Conservation (phyloP, 2,113 vertebrate species). For the Rhizomys pruinosus region DNA sequence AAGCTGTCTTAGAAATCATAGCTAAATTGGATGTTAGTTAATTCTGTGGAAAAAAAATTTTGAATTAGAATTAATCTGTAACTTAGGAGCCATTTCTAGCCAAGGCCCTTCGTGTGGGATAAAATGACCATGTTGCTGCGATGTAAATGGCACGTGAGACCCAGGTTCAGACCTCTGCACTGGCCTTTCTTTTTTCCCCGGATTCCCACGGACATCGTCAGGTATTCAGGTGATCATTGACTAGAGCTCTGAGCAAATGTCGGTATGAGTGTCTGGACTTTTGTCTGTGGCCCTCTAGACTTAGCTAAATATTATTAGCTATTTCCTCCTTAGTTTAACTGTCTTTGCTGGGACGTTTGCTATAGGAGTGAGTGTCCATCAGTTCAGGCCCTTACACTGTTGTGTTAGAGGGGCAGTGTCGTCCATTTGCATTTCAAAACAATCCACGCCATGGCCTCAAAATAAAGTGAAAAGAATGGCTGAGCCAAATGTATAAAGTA, state of each 20-base stretch:
- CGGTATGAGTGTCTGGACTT: background rate
- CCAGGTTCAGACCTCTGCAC: background rate
- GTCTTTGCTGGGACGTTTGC: conserved; percentile 12
- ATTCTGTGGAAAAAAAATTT: conserved; percentile 63
- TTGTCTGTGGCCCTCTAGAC: background rate
- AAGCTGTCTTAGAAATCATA: conserved; percentile 78
- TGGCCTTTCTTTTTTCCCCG: background rate
- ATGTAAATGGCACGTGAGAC: conserved; percentile 28
- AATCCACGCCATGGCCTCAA: background rate
- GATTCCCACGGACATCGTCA: background rate
- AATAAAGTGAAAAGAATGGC: background rate
- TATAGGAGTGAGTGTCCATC: background rate
- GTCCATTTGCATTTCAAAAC: background rate
- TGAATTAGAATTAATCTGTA: conserved; percentile 65
- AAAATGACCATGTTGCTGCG: conserved; percentile 4
- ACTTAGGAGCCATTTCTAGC: conserved; percentile 44
- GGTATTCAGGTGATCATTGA: background rate
- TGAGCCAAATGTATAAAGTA: background rate
- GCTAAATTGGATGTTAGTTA: conserved; percentile 73
- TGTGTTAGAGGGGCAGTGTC: background rate
- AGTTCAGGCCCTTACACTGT: background rate
- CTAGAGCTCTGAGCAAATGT: conserved; percentile 17
- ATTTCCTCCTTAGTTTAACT: background rate
- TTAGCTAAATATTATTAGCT: background rate
- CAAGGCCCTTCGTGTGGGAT: background rate